Conservation (phyloP, 2,888 invertebrate species). For the Dynastes maya region DNA sequence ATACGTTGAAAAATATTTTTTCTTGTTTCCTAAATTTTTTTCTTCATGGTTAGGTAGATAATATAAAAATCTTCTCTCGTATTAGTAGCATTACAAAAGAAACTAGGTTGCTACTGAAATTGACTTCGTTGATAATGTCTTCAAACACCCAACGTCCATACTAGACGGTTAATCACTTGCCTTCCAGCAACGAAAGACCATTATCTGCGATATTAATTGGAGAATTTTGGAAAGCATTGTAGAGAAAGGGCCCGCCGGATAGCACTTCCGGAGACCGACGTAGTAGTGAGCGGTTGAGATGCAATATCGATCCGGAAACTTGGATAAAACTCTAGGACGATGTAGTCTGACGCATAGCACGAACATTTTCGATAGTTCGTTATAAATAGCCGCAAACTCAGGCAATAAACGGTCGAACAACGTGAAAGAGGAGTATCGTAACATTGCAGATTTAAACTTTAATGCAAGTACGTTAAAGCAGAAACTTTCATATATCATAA, state of each 20-base stretch:
- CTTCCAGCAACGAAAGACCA: too few species aligned
- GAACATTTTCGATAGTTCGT: slow-evolving; percentile 10
- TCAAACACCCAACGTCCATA: too few species aligned
- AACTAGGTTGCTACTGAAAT: too few species aligned
- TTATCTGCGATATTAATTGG: too few species aligned
- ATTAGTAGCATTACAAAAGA: too few species aligned
- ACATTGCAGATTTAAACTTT: neutral
- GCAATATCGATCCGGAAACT: slow-evolving; percentile 30
- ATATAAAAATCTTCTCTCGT: too few species aligned
- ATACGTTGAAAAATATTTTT: too few species aligned
- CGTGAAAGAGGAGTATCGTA: neutral
- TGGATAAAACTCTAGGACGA: slow-evolving; percentile 14
- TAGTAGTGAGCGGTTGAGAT: slow-evolving; percentile 11
- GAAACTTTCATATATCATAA: too few species aligned
- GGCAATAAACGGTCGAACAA: neutral
- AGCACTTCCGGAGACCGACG: neutral
- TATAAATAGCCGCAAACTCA: neutral
- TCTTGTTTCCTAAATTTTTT: too few species aligned
- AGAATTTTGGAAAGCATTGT: slow-evolving; percentile 3
- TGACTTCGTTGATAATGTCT: too few species aligned
- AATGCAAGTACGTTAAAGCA: neutral
- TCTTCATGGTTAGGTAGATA: too few species aligned
- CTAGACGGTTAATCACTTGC: too few species aligned
- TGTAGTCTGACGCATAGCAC: slow-evolving; percentile 1
- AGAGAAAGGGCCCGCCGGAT: neutral